These are phyloP conservation scores for Brachypalpus laphriformis DNA, from an alignment of 2,888 invertebrate species.

Conservation along the genomic window DNA sequence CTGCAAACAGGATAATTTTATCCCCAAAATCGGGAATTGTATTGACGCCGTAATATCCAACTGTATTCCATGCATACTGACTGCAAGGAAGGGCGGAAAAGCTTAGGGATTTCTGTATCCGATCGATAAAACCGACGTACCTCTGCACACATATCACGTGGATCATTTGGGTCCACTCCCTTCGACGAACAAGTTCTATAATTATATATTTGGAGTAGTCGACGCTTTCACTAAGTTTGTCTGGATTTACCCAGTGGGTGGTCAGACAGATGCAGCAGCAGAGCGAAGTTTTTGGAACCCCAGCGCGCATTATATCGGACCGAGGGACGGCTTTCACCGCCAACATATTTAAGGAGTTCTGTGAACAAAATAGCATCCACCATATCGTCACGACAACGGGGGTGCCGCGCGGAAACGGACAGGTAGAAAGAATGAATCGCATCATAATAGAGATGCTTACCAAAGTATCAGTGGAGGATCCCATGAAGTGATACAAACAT, in stretches of 20 bases:
- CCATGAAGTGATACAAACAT: neutral
- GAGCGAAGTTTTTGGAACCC: neutral
- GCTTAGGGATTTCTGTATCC: constrained; percentile 11
- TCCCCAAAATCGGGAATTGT: neutral
- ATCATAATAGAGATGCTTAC: neutral
- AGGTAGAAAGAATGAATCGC: neutral
- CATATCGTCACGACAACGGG: neutral
- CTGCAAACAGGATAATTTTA: constrained; percentile 5
- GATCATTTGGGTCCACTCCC: no score
- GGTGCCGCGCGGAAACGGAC: neutral
- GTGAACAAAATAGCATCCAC: neutral
- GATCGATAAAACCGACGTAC: no score
- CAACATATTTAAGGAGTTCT: neutral
- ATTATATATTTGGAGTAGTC: no score
- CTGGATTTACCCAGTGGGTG: neutral
- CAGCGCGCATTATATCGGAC: constrained; percentile 1
- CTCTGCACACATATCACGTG: neutral
- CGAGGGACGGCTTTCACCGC: neutral
- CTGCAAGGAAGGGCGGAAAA: neutral
- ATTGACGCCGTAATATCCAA: constrained; percentile 2
- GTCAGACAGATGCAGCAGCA: neutral
- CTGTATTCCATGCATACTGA: neutral
- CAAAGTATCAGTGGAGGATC: neutral
- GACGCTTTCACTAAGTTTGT: no score
- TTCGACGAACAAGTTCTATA: no score